phyloP scores from a whole-genome alignment of 2,113 vertebrate species.

The Naja naja region DNA sequence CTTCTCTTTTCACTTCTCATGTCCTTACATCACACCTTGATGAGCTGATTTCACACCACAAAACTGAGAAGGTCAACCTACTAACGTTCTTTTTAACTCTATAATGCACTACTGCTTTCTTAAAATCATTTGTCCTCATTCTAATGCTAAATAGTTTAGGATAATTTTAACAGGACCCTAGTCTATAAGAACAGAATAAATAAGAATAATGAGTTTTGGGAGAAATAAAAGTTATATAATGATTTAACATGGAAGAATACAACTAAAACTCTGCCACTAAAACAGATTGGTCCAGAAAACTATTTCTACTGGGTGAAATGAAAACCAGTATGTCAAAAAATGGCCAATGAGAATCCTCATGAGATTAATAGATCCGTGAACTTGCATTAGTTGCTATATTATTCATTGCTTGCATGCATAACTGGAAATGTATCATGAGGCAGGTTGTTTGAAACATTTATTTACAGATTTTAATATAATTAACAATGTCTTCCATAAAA shows the following conservation, averaged over 20 bases:
- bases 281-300: not conserved
- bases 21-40: not conserved
- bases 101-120: not conserved
- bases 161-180: not conserved
- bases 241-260: not conserved
- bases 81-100: no score
- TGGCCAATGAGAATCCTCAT: not conserved
- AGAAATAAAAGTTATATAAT: not conserved
- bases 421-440: not conserved
- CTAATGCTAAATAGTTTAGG: not conserved
- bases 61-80: not conserved
- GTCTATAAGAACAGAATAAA: not conserved
- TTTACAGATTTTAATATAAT: constrained; percentile 4
- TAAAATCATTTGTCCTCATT: not conserved
- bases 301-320: not conserved
- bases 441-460: not conserved
- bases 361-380: not conserved
- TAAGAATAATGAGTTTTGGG: not conserved
- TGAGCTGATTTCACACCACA: not conserved
- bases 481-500: not conserved
- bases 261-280: not conserved
- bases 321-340: not conserved
- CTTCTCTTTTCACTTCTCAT: not conserved
- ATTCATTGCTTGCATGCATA: not conserved
- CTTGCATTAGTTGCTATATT: no score